phyloP scores from a whole-genome alignment of 2,113 vertebrate species.

The Ictalurus punctatus region DNA sequence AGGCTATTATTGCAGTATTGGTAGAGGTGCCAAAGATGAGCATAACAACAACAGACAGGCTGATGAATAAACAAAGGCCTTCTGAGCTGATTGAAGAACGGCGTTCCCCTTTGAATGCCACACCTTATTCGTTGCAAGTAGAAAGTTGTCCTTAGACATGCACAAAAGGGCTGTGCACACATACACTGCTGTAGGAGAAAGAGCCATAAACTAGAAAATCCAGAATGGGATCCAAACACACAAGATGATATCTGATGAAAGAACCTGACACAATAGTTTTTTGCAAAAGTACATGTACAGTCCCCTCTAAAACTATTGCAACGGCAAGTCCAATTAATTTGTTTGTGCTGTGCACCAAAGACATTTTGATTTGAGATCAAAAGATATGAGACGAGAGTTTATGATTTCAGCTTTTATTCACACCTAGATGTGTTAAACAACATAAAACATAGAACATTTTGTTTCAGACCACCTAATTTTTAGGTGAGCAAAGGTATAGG shows the following conservation, averaged over 20 bases:
- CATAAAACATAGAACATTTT: too few species aligned
- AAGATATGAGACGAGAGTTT: too few species aligned
- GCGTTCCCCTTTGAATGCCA: background rate
- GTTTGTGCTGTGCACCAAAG: too few species aligned
- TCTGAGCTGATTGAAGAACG: slow-evolving; percentile 2
- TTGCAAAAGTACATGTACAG: background rate
- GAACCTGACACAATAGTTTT: background rate
- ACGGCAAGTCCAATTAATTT: too few species aligned
- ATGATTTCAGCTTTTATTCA: too few species aligned
- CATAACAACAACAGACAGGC: slow-evolving; percentile 20
- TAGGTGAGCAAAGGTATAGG: too few species aligned
- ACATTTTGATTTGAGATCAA: too few species aligned
- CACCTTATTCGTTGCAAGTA: background rate
- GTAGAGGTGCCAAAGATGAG: slow-evolving; percentile 20
- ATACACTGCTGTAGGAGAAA: background rate
- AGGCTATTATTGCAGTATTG: slow-evolving; percentile 28
- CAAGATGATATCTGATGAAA: background rate
- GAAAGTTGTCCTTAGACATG: background rate
- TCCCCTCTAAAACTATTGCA: too few species aligned
- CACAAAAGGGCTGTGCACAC: background rate
- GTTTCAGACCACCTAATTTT: too few species aligned
- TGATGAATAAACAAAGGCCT: background rate
- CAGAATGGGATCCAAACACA: background rate
- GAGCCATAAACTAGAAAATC: slow-evolving; percentile 6
- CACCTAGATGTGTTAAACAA: too few species aligned